Base-by-base conservation (phyloP, 2,888 invertebrate genomes). In the Drosophila dives region DNA sequence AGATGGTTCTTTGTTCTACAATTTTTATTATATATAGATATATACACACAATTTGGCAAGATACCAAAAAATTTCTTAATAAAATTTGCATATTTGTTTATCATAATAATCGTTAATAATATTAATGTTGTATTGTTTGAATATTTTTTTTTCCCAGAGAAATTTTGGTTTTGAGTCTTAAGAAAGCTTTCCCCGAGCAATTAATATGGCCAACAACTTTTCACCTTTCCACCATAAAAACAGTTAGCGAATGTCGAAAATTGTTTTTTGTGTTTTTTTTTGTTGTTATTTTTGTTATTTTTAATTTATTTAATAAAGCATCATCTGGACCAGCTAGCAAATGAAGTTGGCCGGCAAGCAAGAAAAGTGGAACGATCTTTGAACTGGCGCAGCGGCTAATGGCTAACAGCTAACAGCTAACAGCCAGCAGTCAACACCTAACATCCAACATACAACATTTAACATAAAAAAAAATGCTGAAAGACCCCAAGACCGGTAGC, bases 401-500 rank as follows among this genome's bases (percentile, higher is more conserved):
- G 50, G 55, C 26, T 11, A 55, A 54, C 58, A 17, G 53, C 59
- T 8, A 67, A 60, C 32, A 62, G 32, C 45, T n/a, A 64, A 33
- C 29, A 49, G 45, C 45, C 15, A 68, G 48, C 58, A 65, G 40
- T 32, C 51, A 34, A 56, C 59, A 60, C 49, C 34, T 7, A 66
- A 65, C 33, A 61, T 40, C 42, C 34, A 64, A 45, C 33, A 55
- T 29, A 5, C 11, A 64, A 63, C 63, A 29, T 51, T 54, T 15
- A 67, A 66, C 34, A 62, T 33, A 51, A 45, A 64, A 62, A 29
- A 51, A 45, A 66, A 38, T n/a, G 61, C 32, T 32, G 26, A 42
- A 42, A 64, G 59, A 62, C 58, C 51, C 64, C 54, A 82, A 85
- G 75, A 87, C 89, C 89, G 62, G 89, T 87, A 82, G 85, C 85